Percentiles rank a stretch among this genome's conserved stretches.
Conservation (phyloP, 2,888 invertebrate species). For the Limnephilus auricula region DNA sequence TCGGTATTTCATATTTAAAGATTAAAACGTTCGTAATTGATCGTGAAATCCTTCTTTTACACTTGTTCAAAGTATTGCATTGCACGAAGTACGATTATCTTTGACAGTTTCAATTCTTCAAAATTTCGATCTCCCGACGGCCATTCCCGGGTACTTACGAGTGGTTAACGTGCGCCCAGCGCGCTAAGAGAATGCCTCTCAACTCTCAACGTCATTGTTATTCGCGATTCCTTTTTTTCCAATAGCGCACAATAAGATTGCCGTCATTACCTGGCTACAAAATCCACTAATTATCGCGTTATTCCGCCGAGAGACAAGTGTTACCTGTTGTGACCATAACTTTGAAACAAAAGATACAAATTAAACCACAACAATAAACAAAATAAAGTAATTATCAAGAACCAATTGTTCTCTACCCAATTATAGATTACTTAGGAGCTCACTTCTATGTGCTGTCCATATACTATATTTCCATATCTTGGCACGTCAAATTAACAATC, state of each 20-base stretch:
- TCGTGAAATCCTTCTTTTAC: constrained; percentile 38
- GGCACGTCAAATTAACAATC: not conserved
- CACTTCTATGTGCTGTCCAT: not conserved
- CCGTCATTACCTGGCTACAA: constrained; percentile 55
- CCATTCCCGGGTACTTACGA: not conserved
- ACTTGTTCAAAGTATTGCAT: constrained; percentile 32
- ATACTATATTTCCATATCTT: not conserved
- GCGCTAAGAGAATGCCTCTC: not conserved
- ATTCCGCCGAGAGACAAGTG: constrained; percentile 57
- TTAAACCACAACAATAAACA: not conserved
- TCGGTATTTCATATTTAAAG: constrained; percentile 43
- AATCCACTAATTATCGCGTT: constrained; percentile 57
- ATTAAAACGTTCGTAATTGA: constrained; percentile 39
- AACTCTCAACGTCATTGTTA: constrained; percentile 18
- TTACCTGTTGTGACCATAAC: constrained; percentile 39
- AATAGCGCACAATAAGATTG: constrained; percentile 62
- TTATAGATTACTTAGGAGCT: not conserved
- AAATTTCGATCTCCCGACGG: constrained; percentile 22
- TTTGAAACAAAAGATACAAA: not conserved
- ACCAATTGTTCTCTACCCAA: not conserved
- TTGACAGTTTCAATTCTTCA: constrained; percentile 53
- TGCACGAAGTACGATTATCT: constrained; percentile 51
- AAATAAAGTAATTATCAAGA: not conserved
- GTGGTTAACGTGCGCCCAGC: not conserved
- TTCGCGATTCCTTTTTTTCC: constrained; percentile 36